Evolutionary conservation across 2,888 invertebrate genomes (phyloP).

Genomic region (Mycogona germanica): DNA sequence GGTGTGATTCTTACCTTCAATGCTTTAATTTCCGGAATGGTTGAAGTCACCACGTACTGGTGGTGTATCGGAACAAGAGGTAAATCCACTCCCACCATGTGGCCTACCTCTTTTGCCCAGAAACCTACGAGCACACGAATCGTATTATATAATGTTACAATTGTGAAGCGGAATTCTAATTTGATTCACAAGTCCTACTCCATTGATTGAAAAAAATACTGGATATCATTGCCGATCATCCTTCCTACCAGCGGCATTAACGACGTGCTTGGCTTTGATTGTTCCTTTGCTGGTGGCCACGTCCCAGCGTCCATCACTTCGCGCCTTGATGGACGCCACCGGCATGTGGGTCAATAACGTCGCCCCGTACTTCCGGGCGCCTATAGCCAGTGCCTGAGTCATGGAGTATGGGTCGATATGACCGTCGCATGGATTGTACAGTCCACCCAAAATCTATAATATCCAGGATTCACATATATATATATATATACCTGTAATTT

Average conservation of each 20-base stretch:
- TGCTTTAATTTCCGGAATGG: conserved; percentile 29
- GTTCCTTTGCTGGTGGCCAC: conserved; percentile 30
- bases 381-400: conserved; percentile 36
- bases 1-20: conserved; percentile 22
- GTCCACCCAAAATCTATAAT: conserved; percentile 33
- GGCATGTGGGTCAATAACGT: conserved; percentile 27
- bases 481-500: too few relatives aligned
- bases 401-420: conserved; percentile 37
- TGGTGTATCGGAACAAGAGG: conserved; percentile 38
- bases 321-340: conserved; percentile 28
- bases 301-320: conserved; percentile 30
- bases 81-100: conserved; percentile 31
- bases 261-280: conserved; percentile 32
- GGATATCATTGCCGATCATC: too few relatives aligned
- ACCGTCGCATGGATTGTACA: conserved; percentile 37
- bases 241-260: conserved; percentile 35
- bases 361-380: conserved; percentile 34
- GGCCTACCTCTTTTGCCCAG: conserved; percentile 37
- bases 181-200: neutral
- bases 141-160: neutral
- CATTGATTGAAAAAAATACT: neutral
- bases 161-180: neutral
- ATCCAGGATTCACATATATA: neutral
- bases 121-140: conserved; percentile 30
- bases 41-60: conserved; percentile 35